A percentile compares a stretch with the other conserved stretches of the same genome.
phyloP scores from a whole-genome alignment of 2,113 vertebrate genomes.

The Myiozetetes cayanensis region DNA sequence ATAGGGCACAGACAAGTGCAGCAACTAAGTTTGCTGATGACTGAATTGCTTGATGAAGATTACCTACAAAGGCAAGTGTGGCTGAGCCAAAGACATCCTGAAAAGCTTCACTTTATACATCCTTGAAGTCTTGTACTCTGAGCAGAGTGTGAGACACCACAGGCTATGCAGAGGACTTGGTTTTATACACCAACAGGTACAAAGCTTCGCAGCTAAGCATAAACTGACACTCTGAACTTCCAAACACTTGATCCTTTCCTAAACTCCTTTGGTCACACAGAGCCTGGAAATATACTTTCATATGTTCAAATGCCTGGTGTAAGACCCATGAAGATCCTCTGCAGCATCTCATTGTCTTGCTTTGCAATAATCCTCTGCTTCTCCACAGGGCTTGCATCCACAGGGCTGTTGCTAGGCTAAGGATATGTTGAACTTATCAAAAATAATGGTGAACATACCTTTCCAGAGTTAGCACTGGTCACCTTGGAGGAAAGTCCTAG shows the following conservation, averaged over 20 bases:
- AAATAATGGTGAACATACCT: background rate
- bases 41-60: background rate
- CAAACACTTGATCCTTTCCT: background rate
- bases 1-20: background rate
- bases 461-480: background rate
- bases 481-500: background rate
- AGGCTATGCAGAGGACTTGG: background rate
- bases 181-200: background rate
- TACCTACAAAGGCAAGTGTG: background rate
- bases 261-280: background rate
- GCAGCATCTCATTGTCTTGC: background rate
- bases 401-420: background rate
- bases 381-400: background rate
- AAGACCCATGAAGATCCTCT: background rate
- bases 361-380: background rate
- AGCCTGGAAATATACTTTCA: background rate
- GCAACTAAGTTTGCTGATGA: background rate
- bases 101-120: background rate
- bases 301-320: accelerated
- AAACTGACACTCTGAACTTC: background rate
- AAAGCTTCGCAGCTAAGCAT: background rate
- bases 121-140: background rate
- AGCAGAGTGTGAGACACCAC: background rate
- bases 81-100: background rate
- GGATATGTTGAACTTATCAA: background rate